Evolutionary conservation across 2,888 invertebrate species (phyloP), one percentile per base, ranked within the genome.

Genomic region (Aleiodes testaceus): DNA sequence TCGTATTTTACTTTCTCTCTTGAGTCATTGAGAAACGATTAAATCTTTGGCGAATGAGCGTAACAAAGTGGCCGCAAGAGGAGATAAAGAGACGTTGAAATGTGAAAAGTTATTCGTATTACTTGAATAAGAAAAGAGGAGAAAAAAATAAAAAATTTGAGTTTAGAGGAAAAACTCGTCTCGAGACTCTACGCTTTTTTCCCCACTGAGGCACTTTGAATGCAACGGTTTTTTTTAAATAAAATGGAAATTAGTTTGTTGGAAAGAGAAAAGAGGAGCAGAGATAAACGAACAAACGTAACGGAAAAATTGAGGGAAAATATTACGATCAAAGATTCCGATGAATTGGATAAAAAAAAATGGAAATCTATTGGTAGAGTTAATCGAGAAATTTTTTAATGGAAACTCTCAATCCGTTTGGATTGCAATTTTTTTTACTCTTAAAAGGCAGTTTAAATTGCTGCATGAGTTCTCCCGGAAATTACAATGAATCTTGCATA

Each of bases 141-240:
- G 49, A 26, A 16, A 3, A 26, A 11, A 3, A 44, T 9, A 44
- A 18, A 42, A 26, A 50, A 55, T 68, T 20, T 5, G 26, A 26
- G 26, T 26, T 26, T 26, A 26, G 26, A 45, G 30, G 59, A 42
- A 73, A 69, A 69, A 69, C 64, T 30, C 63, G 59, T 20, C 52
- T 53, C 65, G 67, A 66, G 66, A 66, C 72, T 59, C 68, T 68
- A 36, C 36, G 36, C 36, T 36, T 36, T 36, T n/a, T 26, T 36
- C 36, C 44, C 9, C 20, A 18, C 5, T 22, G 22, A 53, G 53
- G 20, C 26, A 53, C 53, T 53, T 53, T 53, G 53, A 22, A 53
- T 26, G 53, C 53, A 26, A 45, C 14, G 26, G n/a, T 26, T n/a
- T 26, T n/a, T 26, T 18, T 53, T 12, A 53, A 26, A 53, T 53